Evolutionary conservation across 2,888 invertebrate species (phyloP).

Genomic region (Biston stratarius): DNA sequence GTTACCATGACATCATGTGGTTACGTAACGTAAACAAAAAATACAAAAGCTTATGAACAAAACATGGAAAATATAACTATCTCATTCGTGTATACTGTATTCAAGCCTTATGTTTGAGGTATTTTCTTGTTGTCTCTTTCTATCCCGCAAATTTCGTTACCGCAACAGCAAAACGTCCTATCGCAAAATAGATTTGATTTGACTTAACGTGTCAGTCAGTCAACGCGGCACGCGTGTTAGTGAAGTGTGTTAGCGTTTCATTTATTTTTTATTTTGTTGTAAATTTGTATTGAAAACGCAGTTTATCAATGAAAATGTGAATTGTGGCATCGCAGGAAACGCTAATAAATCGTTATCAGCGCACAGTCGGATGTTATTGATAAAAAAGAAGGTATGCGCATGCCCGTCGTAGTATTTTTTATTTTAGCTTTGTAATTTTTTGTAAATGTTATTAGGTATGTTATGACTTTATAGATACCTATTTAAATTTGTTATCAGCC

Average conservation of each 20-base stretch:
- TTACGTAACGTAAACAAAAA: slow-evolving; percentile 72
- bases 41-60: slow-evolving; percentile 43
- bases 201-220: slow-evolving; percentile 50
- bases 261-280: slow-evolving; percentile 36
- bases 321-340: slow-evolving; percentile 32
- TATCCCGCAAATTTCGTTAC: slow-evolving; percentile 40
- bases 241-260: slow-evolving; percentile 16
- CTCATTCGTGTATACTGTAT: slow-evolving; percentile 51
- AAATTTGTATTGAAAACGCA: slow-evolving; percentile 38
- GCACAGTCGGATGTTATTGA: slow-evolving; percentile 46
- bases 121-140: slow-evolving; percentile 66
- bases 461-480: no score
- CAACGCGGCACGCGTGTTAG: slow-evolving; percentile 48
- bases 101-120: slow-evolving; percentile 29
- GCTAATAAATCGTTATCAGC: slow-evolving; percentile 35
- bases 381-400: slow-evolving; percentile 49
- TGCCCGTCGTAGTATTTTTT: slow-evolving; percentile 14
- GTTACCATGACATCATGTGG: slow-evolving; percentile 79
- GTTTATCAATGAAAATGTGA: slow-evolving; percentile 70
- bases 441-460: neutral
- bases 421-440: neutral
- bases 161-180: slow-evolving; percentile 54
- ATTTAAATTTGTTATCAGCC: no score
- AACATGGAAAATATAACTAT: slow-evolving; percentile 48
- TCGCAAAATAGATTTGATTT: slow-evolving; percentile 54